Conservation (phyloP, 2,113 vertebrate species). For the Ptyas mucosa region DNA sequence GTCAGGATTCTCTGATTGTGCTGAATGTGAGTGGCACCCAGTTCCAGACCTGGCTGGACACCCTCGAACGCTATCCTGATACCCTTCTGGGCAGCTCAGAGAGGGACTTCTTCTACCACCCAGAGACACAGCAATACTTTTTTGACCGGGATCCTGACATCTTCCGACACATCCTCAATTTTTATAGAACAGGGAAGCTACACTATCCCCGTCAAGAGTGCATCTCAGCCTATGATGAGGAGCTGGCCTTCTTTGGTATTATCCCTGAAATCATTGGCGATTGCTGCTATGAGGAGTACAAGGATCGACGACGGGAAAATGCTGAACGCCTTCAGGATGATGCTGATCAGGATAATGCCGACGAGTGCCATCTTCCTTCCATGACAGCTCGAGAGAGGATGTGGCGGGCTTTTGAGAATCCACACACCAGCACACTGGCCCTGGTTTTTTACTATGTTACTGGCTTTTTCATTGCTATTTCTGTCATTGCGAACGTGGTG, state of each 20-base stretch:
- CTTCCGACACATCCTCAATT: slow-evolving; percentile 95
- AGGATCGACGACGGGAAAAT: slow-evolving; percentile 91
- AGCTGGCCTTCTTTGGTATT: slow-evolving; percentile 93
- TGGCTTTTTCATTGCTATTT: slow-evolving; percentile 96
- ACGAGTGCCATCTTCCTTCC: slow-evolving; percentile 72
- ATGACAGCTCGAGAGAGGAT: slow-evolving; percentile 83
- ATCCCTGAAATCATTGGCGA: slow-evolving; percentile 94
- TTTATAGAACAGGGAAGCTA: slow-evolving; percentile 92
- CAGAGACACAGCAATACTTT: slow-evolving; percentile 91
- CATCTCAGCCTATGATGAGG: slow-evolving; percentile 94
- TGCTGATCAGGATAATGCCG: slow-evolving; percentile 74
- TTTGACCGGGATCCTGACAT: slow-evolving; percentile 97
- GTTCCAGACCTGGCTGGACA: slow-evolving; percentile 95
- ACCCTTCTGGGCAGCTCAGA: slow-evolving; percentile 93
- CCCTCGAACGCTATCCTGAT: slow-evolving; percentile 92
- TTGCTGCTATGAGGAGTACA: slow-evolving; percentile 98
- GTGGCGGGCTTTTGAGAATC: slow-evolving; percentile 98
- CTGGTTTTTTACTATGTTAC: slow-evolving; percentile 98
- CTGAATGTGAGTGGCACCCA: slow-evolving; percentile 91
- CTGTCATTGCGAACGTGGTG: slow-evolving; percentile 92
- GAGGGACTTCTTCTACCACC: slow-evolving; percentile 93
- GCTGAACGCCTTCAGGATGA: slow-evolving; percentile 91
- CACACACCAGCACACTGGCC: slow-evolving; percentile 93
- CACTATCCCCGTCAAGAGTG: slow-evolving; percentile 96
- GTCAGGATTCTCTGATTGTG: slow-evolving; percentile 82